Evolutionary conservation across 2,888 invertebrate genomes (phyloP).

Genomic region (Pollenia angustigena): DNA sequence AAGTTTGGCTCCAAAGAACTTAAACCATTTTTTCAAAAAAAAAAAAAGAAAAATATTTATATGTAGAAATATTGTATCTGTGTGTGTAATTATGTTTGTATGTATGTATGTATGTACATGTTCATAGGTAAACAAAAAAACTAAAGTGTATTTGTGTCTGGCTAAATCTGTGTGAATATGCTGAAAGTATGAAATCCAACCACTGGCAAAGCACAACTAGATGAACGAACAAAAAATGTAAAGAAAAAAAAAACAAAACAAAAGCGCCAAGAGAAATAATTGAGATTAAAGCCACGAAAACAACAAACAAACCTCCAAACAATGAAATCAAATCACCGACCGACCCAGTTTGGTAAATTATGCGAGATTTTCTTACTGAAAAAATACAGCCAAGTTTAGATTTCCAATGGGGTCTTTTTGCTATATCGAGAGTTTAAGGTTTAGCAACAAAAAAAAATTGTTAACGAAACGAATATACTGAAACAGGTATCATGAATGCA

Average conservation of each 20-base stretch:
- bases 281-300: conserved; percentile 64
- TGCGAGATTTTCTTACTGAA: conserved; percentile 1
- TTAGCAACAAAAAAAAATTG: conserved; percentile 13
- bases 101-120: background rate
- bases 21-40: conserved; percentile 58
- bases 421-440: conserved; percentile 40
- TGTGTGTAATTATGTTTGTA: conserved; percentile 9
- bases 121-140: conserved; percentile 13
- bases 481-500: conserved; percentile 6
- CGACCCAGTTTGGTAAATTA: conserved; percentile 48
- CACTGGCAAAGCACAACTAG: conserved; percentile 66
- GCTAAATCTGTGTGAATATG: conserved; percentile 33
- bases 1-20: conserved; percentile 69
- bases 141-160: background rate
- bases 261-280: conserved; percentile 63
- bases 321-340: conserved; percentile 15
- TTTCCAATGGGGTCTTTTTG: conserved; percentile 56
- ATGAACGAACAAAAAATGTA: conserved; percentile 36
- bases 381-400: background rate
- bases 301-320: conserved; percentile 46
- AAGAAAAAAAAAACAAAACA: conserved; percentile 31
- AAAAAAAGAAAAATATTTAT: background rate
- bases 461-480: background rate
- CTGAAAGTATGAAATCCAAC: conserved; percentile 67
- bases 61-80: background rate